These are phyloP conservation scores for Tetrax tetrax DNA, from an alignment of 2,113 vertebrate species.

Conservation along the genomic window DNA sequence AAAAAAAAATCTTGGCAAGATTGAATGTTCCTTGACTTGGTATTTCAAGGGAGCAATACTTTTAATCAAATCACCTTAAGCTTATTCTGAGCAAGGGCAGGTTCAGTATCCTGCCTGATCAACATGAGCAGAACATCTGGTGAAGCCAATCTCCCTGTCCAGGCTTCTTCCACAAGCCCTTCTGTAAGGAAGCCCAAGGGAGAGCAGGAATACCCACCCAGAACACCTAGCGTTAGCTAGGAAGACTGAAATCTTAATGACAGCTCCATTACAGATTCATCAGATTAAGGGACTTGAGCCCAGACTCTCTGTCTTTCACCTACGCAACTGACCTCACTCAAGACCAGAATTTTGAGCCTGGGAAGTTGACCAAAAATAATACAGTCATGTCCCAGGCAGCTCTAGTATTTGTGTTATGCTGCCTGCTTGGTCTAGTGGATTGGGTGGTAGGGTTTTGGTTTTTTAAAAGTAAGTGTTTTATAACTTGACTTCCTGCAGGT, in stretches of 20 bases:
- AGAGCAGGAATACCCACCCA: neutral
- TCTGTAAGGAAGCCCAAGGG: neutral
- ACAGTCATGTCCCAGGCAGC: neutral
- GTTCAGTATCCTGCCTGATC: neutral
- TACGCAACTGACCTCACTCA: neutral
- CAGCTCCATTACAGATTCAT: neutral
- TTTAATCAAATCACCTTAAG: neutral
- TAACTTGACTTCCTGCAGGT: neutral
- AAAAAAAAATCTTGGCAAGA: neutral
- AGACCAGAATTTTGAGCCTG: neutral
- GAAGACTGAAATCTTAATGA: neutral
- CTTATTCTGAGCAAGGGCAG: neutral
- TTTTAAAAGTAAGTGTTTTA: neutral
- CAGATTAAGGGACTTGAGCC: neutral
- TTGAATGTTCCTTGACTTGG: neutral
- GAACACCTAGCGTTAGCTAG: neutral
- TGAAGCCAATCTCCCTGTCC: neutral
- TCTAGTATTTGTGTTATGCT: neutral
- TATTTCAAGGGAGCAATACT: neutral
- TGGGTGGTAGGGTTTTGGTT: neutral
- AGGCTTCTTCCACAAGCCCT: neutral
- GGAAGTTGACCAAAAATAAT: neutral
- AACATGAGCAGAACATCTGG: neutral
- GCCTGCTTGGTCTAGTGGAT: neutral
- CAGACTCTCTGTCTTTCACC: neutral